Evolutionary conservation across 2,888 invertebrate species (phyloP), one percentile per base, ranked within the genome.

Genomic region (Agrochola litura): DNA sequence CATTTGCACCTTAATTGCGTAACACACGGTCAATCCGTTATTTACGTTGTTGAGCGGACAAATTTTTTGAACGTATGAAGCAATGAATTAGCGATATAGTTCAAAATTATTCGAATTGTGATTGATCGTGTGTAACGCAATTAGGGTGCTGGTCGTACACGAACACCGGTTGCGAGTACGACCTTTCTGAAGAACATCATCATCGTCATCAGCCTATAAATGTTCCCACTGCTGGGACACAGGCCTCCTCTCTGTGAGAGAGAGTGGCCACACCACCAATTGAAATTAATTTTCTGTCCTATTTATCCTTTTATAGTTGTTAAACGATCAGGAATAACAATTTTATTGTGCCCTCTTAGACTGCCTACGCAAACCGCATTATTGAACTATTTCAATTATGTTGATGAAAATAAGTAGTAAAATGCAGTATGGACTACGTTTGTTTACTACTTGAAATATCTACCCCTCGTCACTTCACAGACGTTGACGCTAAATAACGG

Each of bases 351-450:
- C 74, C 65, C 73, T 80, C 56, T 71, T 58, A 54, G 56, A 12
- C 63, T 49, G 60, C 82, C 84, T 77, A 84, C 88, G 84, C 76
- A 80, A 77, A 68, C 46, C 73, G 78, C 63, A 71, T 73, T 65
- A 77, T 67, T 82, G 68, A 54, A 79, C 79, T 63, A 77, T 76
- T 88, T 81, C 80, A 82, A 86, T 86, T 77, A 81, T 76, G 58
- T 64, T 68, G 78, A 80, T 82, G 67, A 69, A 82, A 84, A 84
- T 84, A 52, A 52, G 52, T 19, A 84, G 79, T 65, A 52, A 73
- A 76, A 76, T 78, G 66, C 61, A 68, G 52, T 75, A 67, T 69
- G 60, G 67, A 66, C 58, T 69, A 67, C 78, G 65, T 77, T 76
- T 81, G 74, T 88, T 87, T 81, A 65, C 73, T 71, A 77, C 72